These are phyloP conservation scores for Anas platyrhynchos DNA, from an alignment of 2,113 vertebrate genomes.

Conservation along the genomic window DNA sequence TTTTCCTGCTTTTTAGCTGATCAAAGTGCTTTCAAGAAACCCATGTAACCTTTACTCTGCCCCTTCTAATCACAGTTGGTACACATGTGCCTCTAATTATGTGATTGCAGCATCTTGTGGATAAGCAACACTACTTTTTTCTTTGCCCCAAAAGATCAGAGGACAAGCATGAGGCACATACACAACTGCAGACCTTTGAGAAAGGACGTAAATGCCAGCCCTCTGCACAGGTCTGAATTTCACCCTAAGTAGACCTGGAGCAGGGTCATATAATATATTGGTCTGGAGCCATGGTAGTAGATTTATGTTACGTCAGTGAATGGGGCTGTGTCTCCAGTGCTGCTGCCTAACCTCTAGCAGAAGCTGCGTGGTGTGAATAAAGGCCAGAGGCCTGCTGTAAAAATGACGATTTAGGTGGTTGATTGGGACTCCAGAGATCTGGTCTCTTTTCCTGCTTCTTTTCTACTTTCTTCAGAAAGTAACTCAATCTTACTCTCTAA, in stretches of 20 bases:
- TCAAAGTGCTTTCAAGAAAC: not conserved
- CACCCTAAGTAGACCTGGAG: not conserved
- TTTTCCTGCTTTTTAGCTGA: not conserved
- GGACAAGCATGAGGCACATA: not conserved
- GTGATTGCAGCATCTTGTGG: not conserved
- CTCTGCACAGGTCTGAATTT: not conserved
- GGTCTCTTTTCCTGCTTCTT: not conserved
- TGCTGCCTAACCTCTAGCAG: constrained; percentile 39
- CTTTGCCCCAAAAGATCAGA: not conserved
- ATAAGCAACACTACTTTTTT: not conserved
- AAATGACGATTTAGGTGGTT: constrained; percentile 38
- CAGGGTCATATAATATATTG: constrained; percentile 1
- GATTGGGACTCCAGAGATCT: constrained; percentile 15
- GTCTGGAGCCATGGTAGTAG: not conserved
- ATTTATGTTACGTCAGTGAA: constrained; percentile 44
- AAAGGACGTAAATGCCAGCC: not conserved
- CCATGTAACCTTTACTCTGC: not conserved
- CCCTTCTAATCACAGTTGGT: not conserved
- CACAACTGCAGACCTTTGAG: not conserved
- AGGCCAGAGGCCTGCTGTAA: constrained; percentile 46
- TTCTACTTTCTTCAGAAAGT: constrained; percentile 18
- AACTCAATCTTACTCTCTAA: not conserved
- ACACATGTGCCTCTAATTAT: not conserved
- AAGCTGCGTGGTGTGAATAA: constrained; percentile 50
- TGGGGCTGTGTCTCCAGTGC: constrained; percentile 28